Evolutionary conservation across 2,797 vertebrate genomes (phyloP).

Genomic region (Phataginus tricuspis): DNA sequence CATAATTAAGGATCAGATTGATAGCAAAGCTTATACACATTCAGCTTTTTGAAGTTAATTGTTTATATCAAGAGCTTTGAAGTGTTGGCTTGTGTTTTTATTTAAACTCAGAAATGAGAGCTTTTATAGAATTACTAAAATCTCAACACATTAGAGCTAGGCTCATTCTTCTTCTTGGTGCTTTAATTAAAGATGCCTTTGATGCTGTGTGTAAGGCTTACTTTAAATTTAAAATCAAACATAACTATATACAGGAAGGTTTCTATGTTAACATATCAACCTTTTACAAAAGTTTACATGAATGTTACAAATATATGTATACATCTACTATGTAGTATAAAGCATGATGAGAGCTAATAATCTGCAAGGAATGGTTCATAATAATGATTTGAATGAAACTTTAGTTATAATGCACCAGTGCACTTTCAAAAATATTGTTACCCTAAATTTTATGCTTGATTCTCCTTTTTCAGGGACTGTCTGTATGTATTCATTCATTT

Average conservation of each 20-base stretch:
- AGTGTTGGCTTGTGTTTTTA: slow-evolving; percentile 52
- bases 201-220: neutral
- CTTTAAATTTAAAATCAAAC: slow-evolving; percentile 2
- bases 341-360: neutral
- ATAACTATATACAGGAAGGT: neutral
- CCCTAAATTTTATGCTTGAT: neutral
- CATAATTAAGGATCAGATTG: slow-evolving; percentile 75
- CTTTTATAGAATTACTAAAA: slow-evolving; percentile 29
- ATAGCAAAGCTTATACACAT: slow-evolving; percentile 53
- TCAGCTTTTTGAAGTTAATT: slow-evolving; percentile 71
- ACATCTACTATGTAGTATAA: neutral
- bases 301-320: neutral
- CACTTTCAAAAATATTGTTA: neutral
- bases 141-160: neutral
- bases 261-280: neutral
- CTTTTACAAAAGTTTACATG: neutral
- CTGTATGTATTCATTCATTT: neutral
- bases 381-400: neutral
- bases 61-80: slow-evolving; percentile 60
- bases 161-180: neutral
- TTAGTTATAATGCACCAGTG: neutral
- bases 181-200: slow-evolving; percentile 66
- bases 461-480: neutral
- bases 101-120: slow-evolving; percentile 63
- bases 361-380: neutral